Base-by-base conservation (phyloP, 1,140 invertebrate genomes). In the Diachasmimorpha longicaudata region DNA sequence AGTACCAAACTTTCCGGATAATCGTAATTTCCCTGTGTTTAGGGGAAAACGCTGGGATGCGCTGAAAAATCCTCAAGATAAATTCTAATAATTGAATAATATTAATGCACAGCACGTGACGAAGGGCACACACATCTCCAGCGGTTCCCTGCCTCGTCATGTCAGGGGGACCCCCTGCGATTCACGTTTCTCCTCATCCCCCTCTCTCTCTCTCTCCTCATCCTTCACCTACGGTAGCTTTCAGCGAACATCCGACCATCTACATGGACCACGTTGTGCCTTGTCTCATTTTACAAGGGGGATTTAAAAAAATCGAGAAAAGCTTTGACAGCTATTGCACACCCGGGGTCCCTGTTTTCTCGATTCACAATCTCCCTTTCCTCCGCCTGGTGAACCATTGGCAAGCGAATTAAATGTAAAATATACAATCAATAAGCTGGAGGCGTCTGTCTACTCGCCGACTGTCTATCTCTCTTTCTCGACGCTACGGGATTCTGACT, bases 371-470 rank as follows among this genome's bases (percentile, higher is more conserved):
- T 74, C 39, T 70, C 58, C 68, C 58, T 48, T 36, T 63, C 77
- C 58, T 75, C 75, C 76, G 42, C 19, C 48, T 36, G 36, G 19
- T 8, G 52, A 72, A 46, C 58, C 70, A 79, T 79, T 75, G 78
- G 78, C 79, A 79, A 78, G 75, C 82, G 85, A 89, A 89, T 88
- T 88, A 88, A 89, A 89, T 88, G 83, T 87, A 87, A 88, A 88
- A 89, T 89, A 88, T 89, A 88, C 86, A 89, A 89, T 89, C 87
- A 86, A 88, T 88, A 88, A 87, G 80, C 76, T 70, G 72, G 71
- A 78, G 72, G 74, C 73, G 75, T 77, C 77, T 83, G 74, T 76
- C 77, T 76, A 75, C 66, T 77, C 71, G 76, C 42, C 44, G 21
- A 58, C 36, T 77, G 67, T 66, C 70, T 73, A 52, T 66, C 70